These are phyloP conservation scores for Hypolimnas misippus DNA, from an alignment of 2,888 invertebrate species.

Conservation along the genomic window DNA sequence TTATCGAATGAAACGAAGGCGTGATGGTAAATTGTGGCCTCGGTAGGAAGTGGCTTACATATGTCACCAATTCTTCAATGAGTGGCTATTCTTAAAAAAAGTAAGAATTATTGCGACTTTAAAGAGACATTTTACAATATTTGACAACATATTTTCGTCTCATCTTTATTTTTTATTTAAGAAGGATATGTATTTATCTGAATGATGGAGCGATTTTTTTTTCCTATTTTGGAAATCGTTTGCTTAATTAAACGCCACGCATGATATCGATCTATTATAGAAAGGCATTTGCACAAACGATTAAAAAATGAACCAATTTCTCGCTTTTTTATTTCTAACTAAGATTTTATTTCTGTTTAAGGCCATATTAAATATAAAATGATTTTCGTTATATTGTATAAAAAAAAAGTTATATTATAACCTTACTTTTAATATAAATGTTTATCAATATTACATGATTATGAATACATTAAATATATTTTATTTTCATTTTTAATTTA, in stretches of 20 bases:
- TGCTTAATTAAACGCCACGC: slow-evolving; percentile 47
- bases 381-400: no score
- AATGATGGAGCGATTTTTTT: slow-evolving; percentile 7
- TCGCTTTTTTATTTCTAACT: slow-evolving; percentile 50
- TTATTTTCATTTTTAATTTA: no score
- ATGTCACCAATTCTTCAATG: slow-evolving; percentile 57
- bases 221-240: slow-evolving; percentile 19
- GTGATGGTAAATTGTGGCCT: slow-evolving; percentile 62
- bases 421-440: no score
- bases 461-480: no score
- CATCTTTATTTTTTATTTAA: neutral
- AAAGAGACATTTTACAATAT: slow-evolving; percentile 22
- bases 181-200: neutral
- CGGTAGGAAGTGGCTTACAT: slow-evolving; percentile 58
- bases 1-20: slow-evolving; percentile 57
- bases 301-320: slow-evolving; percentile 56
- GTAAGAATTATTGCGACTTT: slow-evolving; percentile 31
- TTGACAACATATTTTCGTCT: neutral
- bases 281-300: slow-evolving; percentile 64
- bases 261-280: slow-evolving; percentile 58
- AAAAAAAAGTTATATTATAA: no score
- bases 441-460: no score
- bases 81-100: slow-evolving; percentile 25
- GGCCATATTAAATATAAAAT: neutral
- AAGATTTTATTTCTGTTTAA: neutral